Evolutionary conservation across 2,888 invertebrate species (phyloP).

Genomic region (Leucophenga montana): DNA sequence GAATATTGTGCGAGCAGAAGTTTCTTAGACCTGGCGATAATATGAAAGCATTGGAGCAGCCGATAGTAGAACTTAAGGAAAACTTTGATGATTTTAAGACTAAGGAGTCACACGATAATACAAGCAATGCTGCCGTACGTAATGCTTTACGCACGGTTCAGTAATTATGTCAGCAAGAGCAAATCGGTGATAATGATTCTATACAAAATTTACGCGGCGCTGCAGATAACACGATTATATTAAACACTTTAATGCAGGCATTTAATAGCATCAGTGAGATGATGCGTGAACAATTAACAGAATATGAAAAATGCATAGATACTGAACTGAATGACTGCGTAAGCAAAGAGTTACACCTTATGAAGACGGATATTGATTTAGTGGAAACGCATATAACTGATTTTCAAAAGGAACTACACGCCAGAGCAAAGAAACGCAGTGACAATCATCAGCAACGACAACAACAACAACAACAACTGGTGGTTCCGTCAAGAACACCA

Average conservation of each 20-base stretch:
- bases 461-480: slow-evolving; percentile 19
- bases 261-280: slow-evolving; percentile 59
- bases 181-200: slow-evolving; percentile 28
- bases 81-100: slow-evolving; percentile 62
- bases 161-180: slow-evolving; percentile 31
- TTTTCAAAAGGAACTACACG: slow-evolving; percentile 53
- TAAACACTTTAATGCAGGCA: slow-evolving; percentile 53
- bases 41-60: slow-evolving; percentile 47
- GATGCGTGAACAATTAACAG: slow-evolving; percentile 58
- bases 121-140: slow-evolving; percentile 57
- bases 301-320: slow-evolving; percentile 56
- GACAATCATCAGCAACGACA: too few species aligned
- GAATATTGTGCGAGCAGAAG: slow-evolving; percentile 40
- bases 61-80: slow-evolving; percentile 53
- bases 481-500: slow-evolving; percentile 27
- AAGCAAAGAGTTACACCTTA: slow-evolving; percentile 49
- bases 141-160: slow-evolving; percentile 49
- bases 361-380: slow-evolving; percentile 57
- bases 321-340: slow-evolving; percentile 53
- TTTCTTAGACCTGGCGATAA: slow-evolving; percentile 41
- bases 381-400: slow-evolving; percentile 59
- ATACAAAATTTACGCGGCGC: slow-evolving; percentile 1
- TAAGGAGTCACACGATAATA: slow-evolving; percentile 56
- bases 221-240: slow-evolving; percentile 41
- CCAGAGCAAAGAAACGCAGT: slow-evolving; percentile 41